A percentile compares a stretch with the other conserved stretches of the same genome.
phyloP scores from a whole-genome alignment of 2,888 invertebrate genomes.

The Philopedon plagiatum region DNA sequence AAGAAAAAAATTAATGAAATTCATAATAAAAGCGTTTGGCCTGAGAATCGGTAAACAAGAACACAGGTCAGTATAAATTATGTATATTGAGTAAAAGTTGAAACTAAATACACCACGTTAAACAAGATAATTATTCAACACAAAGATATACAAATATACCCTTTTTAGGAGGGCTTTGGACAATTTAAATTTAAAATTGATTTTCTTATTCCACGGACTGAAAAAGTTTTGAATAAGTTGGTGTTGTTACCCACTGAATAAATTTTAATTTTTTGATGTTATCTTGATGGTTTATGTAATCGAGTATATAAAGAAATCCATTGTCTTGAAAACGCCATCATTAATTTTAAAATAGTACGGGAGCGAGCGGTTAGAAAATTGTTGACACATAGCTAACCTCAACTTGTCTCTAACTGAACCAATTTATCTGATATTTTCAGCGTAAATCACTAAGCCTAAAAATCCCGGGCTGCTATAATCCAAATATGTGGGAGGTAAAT shows the following conservation, averaged over 20 bases:
- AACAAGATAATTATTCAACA: conserved; percentile 48
- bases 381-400: background rate
- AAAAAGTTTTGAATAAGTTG: conserved; percentile 44
- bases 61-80: conserved; percentile 19
- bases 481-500: too few relatives aligned
- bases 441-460: too few relatives aligned
- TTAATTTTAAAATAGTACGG: conserved; percentile 48
- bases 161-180: conserved; percentile 39
- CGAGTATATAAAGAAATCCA: conserved; percentile 44
- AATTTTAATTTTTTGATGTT: conserved; percentile 46
- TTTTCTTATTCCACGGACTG: conserved; percentile 47
- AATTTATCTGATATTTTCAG: too few relatives aligned
- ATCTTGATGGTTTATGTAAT: conserved; percentile 52
- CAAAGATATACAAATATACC: conserved; percentile 46
- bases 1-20: conserved; percentile 4
- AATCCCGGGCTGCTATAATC: too few relatives aligned
- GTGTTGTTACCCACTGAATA: conserved; percentile 47
- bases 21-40: background rate
- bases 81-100: conserved; percentile 14
- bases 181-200: conserved; percentile 51
- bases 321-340: conserved; percentile 47
- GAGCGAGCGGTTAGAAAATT: background rate
- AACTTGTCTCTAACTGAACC: too few relatives aligned
- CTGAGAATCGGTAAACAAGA: conserved; percentile 16
- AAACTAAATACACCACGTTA: conserved; percentile 11